Percentiles rank a stretch among this genome's conserved stretches.
These are phyloP conservation scores for Aspidiotus destructor DNA, from an alignment of 2,888 invertebrate genomes.

Conservation along the genomic window DNA sequence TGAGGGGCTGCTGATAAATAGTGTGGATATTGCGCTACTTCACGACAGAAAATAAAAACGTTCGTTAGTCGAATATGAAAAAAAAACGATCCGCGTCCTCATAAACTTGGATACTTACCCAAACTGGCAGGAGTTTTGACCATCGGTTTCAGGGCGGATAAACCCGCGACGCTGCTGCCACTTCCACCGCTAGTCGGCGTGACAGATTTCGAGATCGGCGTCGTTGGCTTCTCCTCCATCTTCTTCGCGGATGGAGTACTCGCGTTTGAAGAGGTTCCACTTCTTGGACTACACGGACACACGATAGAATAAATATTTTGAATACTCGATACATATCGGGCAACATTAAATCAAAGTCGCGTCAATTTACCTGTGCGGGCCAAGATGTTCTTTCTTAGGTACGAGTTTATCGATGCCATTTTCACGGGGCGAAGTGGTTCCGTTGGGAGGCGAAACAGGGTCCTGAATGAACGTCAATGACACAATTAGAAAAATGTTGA, in stretches of 20 bases:
- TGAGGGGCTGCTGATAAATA: slow-evolving; percentile 51
- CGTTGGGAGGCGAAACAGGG: slow-evolving; percentile 61
- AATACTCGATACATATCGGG: not conserved
- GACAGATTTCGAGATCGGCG: slow-evolving; percentile 81
- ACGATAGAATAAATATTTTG: slow-evolving; percentile 9
- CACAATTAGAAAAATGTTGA: not conserved
- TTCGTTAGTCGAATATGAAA: not conserved
- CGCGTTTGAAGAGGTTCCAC: slow-evolving; percentile 82
- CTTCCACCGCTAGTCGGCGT: slow-evolving; percentile 64
- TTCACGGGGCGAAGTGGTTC: slow-evolving; percentile 80
- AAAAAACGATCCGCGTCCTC: too few relatives aligned
- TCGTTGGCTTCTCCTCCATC: slow-evolving; percentile 78
- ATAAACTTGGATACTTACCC: slow-evolving; percentile 37
- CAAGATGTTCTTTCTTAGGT: slow-evolving; percentile 62
- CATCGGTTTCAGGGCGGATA: slow-evolving; percentile 48
- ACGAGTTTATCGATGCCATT: slow-evolving; percentile 73
- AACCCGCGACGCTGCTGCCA: slow-evolving; percentile 46
- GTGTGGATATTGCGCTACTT: slow-evolving; percentile 52
- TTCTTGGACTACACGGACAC: slow-evolving; percentile 47
- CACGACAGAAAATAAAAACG: not conserved
- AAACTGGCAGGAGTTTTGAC: slow-evolving; percentile 47
- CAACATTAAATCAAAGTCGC: not conserved
- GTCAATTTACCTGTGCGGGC: slow-evolving; percentile 52
- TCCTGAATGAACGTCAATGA: slow-evolving; percentile 45
- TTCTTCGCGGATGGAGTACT: slow-evolving; percentile 81